phyloP scores from a whole-genome alignment of 2,797 vertebrate species.

The Darevskia nairensis region DNA sequence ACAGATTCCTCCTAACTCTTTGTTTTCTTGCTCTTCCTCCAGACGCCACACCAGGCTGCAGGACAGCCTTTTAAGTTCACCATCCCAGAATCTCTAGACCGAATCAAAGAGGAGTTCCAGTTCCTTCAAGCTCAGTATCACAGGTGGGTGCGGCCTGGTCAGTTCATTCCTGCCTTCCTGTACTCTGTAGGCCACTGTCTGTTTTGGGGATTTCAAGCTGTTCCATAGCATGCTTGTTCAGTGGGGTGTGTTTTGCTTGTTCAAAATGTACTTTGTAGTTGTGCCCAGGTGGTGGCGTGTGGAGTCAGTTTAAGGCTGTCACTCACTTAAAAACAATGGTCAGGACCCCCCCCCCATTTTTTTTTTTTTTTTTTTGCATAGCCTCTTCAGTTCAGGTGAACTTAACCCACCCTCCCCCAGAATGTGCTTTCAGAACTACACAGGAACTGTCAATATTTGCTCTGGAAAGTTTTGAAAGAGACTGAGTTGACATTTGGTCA shows the following conservation, averaged over 20 bases:
- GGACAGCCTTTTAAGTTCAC: slow-evolving; percentile 97
- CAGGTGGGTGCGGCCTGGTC: slow-evolving; percentile 81
- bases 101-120: slow-evolving; percentile 97
- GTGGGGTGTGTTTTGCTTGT: not conserved
- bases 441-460: slow-evolving; percentile 73
- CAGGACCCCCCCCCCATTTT: slow-evolving; percentile 13
- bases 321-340: slow-evolving; percentile 39
- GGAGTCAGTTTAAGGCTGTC: slow-evolving; percentile 77
- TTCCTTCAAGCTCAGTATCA: slow-evolving; percentile 96
- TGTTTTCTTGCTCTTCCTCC: slow-evolving; percentile 38
- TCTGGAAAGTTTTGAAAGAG: slow-evolving; percentile 62
- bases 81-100: slow-evolving; percentile 93
- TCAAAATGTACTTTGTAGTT: slow-evolving; percentile 72
- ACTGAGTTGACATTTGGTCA: slow-evolving; percentile 67
- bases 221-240: not conserved
- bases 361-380: slow-evolving; percentile 64
- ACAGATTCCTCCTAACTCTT: slow-evolving; percentile 29
- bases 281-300: slow-evolving; percentile 86
- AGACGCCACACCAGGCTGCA: slow-evolving; percentile 93
- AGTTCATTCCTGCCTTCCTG: not conserved
- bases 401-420: slow-evolving; percentile 13
- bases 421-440: slow-evolving; percentile 64
- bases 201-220: not conserved
- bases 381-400: slow-evolving; percentile 59
- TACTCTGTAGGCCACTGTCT: not conserved